Base-by-base conservation (phyloP, 2,888 invertebrate species). In the Monopis laevigella region DNA sequence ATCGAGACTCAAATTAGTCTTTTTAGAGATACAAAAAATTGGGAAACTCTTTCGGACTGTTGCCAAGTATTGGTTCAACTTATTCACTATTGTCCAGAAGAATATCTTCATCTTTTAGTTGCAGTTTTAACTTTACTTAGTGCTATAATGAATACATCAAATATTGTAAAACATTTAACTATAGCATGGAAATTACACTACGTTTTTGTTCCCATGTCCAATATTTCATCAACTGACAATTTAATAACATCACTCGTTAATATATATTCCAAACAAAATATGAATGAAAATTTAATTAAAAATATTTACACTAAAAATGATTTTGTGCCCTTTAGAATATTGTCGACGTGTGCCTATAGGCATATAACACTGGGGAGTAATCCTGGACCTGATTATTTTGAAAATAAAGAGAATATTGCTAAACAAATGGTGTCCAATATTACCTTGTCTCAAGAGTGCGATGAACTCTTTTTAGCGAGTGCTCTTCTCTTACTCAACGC, bases 171-270 rank as follows among this genome's bases (percentile, higher is more conserved):
- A 48, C 74, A 78, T 49, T 54, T 78, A 39, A 63, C 75, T 24
- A 55, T 70, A 10, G 65, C 62, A 35, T 80, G 78, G 78, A 80
- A 77, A 49, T 80, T 74, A 46, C 70, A 75, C 46, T 80, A 80
- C 41, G 61, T 80, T 50, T 75, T 63, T 56, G 56, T 80, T 45
- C 70, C 75, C 1, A 68, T 78, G 58, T 65, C 72, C 1, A 70
- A 74, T 39, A 58, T 61, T 39, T 61, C 58, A 29, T 62, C 65
- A 30, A 55, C 70, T 40, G 71, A 75, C 50, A 65, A 69, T 48
- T 59, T 74, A 44, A 69, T 78, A 39, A 51, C 61, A 44, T 65
- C 64, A 41, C 65, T 65, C 45, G 42, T 48, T 19, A 52, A 51
- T 8, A 47, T 46, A 36, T 42, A 51, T 19, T 48, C 43, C 6